Conservation (phyloP, 2,113 vertebrate species). For the Seriola aureovittata region DNA sequence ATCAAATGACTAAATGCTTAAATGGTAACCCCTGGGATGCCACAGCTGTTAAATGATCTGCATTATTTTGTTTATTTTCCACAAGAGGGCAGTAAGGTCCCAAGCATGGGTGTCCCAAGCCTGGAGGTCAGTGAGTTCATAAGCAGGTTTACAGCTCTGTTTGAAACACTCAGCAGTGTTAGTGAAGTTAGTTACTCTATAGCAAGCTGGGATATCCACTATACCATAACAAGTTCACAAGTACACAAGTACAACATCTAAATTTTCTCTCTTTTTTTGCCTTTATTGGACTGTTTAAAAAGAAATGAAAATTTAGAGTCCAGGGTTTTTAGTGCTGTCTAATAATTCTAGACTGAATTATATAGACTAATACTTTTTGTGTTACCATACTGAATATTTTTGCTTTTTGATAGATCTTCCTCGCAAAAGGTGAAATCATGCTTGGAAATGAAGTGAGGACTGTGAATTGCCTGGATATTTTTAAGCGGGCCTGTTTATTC, state of each 20-base stretch:
- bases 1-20: constrained; percentile 39
- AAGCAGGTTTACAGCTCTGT: constrained; percentile 42
- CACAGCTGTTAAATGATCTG: constrained; percentile 17
- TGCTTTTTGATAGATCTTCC: neutral
- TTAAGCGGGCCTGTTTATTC: constrained; percentile 33
- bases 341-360: neutral
- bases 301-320: neutral
- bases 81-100: constrained; percentile 80
- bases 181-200: neutral
- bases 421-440: constrained; percentile 10
- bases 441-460: constrained; percentile 14
- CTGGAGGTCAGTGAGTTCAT: constrained; percentile 71
- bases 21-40: constrained; percentile 18
- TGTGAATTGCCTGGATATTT: constrained; percentile 8
- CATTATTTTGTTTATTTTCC: constrained; percentile 52
- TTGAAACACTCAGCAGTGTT: constrained; percentile 17
- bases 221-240: neutral
- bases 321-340: neutral
- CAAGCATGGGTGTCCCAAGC: constrained; percentile 30
- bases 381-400: constrained; percentile 16
- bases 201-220: neutral
- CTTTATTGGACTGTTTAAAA: constrained; percentile 1
- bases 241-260: neutral
- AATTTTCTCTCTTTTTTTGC: neutral
- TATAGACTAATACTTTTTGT: constrained; percentile 2